phyloP scores from a whole-genome alignment of 2,888 invertebrate genomes.

The Thymelicus acteon region DNA sequence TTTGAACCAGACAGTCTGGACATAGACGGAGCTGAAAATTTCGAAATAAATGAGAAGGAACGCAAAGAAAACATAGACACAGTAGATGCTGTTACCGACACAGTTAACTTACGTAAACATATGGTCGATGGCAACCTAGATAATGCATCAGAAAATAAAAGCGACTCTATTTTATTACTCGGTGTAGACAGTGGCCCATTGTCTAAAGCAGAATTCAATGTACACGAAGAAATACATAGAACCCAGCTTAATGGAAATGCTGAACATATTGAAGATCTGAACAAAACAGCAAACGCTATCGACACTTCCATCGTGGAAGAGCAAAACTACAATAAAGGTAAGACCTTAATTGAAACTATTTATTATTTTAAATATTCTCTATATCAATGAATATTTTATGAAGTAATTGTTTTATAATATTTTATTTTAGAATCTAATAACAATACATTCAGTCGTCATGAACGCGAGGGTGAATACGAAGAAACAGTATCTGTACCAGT shows the following conservation, averaged over 20 bases:
- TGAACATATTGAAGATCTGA: conserved; percentile 44
- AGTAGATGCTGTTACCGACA: conserved; percentile 38
- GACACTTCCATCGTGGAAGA: conserved; percentile 2
- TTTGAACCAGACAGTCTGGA: conserved; percentile 77
- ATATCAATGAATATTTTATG: no score
- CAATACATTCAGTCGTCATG: conserved; percentile 72
- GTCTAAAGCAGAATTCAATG: conserved; percentile 71
- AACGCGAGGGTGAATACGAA: conserved; percentile 86
- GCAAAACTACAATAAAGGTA: conserved; percentile 25
- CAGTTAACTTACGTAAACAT: conserved; percentile 39
- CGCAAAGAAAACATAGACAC: conserved; percentile 41
- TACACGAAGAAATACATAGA: conserved; percentile 78
- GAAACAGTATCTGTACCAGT: conserved; percentile 82
- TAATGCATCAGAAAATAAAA: conserved; percentile 54
- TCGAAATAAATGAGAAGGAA: conserved; percentile 49
- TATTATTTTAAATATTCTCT: not conserved
- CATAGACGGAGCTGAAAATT: conserved; percentile 59
- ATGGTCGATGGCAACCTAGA: conserved; percentile 54
- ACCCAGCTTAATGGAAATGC: conserved; percentile 61
- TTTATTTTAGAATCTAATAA: conserved; percentile 39
- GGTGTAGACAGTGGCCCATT: conserved; percentile 75
- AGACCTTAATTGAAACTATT: not conserved
- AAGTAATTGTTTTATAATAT: not conserved
- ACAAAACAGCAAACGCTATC: conserved; percentile 31
- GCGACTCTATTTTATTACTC: conserved; percentile 61